Conservation (phyloP, 2,797 vertebrate species). For the Sandelia bainsii region DNA sequence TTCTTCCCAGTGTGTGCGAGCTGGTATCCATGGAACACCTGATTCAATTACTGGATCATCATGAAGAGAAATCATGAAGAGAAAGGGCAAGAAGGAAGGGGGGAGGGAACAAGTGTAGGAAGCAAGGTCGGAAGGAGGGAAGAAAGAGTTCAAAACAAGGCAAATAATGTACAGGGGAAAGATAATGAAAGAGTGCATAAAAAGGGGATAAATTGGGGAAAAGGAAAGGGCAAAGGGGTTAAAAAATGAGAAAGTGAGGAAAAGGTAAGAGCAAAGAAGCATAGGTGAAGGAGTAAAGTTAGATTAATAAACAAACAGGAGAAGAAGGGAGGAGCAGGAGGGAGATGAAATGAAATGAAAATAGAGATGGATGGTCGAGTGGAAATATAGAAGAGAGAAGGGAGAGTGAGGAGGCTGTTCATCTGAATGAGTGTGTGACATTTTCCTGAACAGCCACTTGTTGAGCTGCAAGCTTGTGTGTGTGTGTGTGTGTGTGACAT, state of each 20-base stretch:
- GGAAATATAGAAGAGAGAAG: neutral
- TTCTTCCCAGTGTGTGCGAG: slow-evolving; percentile 53
- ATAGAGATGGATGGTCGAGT: neutral
- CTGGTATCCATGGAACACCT: slow-evolving; percentile 63
- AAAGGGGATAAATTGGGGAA: neutral
- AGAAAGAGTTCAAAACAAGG: neutral
- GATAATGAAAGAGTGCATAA: neutral
- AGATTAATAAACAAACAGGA: neutral
- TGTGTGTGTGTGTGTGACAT: slow-evolving; percentile 21
- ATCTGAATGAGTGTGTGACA: slow-evolving; percentile 42
- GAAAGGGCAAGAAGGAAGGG: slow-evolving; percentile 5
- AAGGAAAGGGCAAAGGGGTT: neutral
- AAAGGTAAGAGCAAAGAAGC: too few relatives aligned
- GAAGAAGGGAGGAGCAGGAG: neutral
- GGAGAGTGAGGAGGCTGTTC: neutral
- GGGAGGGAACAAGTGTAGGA: neutral
- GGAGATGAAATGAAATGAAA: neutral
- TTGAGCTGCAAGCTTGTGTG: slow-evolving; percentile 9
- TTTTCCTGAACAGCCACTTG: slow-evolving; percentile 52
- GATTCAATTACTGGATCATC: slow-evolving; percentile 73
- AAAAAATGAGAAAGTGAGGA: neutral
- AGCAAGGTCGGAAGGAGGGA: neutral
- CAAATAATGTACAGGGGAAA: neutral
- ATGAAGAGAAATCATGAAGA: slow-evolving; percentile 46
- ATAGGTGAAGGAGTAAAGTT: neutral